phyloP scores from a whole-genome alignment of 2,113 vertebrate species.

The Tragulus kanchil region DNA sequence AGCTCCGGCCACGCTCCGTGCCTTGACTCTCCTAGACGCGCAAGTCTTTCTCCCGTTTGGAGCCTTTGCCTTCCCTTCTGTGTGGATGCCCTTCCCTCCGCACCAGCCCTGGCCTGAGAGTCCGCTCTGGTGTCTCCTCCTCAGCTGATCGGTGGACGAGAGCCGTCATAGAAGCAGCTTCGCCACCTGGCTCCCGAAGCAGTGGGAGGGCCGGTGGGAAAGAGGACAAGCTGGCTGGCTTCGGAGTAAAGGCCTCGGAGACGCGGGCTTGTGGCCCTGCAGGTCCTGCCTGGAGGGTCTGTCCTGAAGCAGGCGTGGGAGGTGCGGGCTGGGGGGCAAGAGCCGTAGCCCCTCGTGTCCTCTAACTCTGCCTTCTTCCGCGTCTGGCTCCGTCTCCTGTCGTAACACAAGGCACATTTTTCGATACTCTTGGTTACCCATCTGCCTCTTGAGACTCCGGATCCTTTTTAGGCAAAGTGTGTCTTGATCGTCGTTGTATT shows the following conservation, averaged over 20 bases:
- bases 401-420: background rate
- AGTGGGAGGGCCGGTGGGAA: background rate
- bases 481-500: background rate
- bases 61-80: background rate
- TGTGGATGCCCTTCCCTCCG: background rate
- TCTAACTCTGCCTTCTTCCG: background rate
- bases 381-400: background rate
- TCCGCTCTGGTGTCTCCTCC: background rate
- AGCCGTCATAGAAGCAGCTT: background rate
- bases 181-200: background rate
- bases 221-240: background rate
- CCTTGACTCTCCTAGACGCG: background rate
- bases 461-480: background rate
- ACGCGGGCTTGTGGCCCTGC: background rate
- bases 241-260: background rate
- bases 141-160: background rate
- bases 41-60: background rate
- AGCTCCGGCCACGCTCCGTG: background rate
- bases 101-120: background rate
- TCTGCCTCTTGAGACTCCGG: background rate
- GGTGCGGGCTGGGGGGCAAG: fast-evolving
- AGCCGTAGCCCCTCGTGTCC: fast-evolving
- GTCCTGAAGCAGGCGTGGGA: background rate
- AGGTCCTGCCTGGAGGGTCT: background rate
- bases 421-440: background rate